Evolutionary conservation across 1,140 invertebrate species (phyloP).

Genomic region (Oedothorax gibbosus): DNA sequence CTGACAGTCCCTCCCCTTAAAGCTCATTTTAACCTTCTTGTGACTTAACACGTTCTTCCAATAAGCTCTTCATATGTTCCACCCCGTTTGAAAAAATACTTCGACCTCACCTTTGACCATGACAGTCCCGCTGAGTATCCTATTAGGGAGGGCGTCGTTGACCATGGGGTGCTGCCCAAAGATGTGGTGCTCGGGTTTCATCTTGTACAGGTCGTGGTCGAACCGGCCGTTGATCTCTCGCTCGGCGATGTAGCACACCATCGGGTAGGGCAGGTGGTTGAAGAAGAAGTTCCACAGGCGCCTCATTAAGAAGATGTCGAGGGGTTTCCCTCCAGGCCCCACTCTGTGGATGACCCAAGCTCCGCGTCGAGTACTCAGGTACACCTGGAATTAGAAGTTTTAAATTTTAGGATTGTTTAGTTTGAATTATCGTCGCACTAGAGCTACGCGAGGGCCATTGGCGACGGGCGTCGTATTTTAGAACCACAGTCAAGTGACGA

Average conservation of each 20-base stretch:
- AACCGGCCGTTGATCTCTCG: constrained; percentile 66
- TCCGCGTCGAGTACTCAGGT: constrained; percentile 70
- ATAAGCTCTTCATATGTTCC: no score
- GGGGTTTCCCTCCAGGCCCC: constrained; percentile 66
- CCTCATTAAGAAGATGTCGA: constrained; percentile 63
- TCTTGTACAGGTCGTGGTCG: constrained; percentile 70
- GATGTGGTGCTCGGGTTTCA: constrained; percentile 70
- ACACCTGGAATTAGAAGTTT: constrained; percentile 66
- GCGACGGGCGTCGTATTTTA: no score
- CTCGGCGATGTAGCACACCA: constrained; percentile 59
- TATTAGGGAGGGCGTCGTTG: constrained; percentile 73
- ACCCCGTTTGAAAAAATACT: no score
- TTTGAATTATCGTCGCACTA: no score
- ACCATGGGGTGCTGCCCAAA: constrained; percentile 72
- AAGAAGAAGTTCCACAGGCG: constrained; percentile 53
- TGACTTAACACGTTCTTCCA: no score
- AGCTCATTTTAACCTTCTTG: no score
- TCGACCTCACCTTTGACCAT: constrained; percentile 68
- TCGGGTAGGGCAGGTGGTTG: constrained; percentile 49
- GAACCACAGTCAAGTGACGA: no score
- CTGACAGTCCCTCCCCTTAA: no score
- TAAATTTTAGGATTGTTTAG: no score
- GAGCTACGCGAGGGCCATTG: no score
- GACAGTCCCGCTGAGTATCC: constrained; percentile 70
- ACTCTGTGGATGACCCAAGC: constrained; percentile 70